Conservation (phyloP, 2,113 vertebrate genomes). For the Grallaria varia region DNA sequence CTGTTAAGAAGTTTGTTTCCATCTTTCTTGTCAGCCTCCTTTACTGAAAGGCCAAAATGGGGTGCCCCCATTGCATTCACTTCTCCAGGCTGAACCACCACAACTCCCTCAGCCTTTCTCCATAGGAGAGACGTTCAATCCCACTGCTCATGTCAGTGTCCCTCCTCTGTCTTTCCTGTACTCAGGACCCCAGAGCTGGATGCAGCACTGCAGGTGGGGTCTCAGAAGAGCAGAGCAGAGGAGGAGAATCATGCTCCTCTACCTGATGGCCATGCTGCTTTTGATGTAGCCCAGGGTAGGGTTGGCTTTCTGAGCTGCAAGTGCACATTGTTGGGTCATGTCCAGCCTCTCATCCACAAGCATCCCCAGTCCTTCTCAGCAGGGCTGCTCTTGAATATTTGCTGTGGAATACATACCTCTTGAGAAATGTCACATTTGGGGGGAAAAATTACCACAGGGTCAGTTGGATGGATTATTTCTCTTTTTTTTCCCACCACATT, state of each 20-base stretch:
- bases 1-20: not conserved
- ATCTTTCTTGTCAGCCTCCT: not conserved
- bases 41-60: not conserved
- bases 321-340: not conserved
- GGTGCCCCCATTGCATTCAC: too few species aligned
- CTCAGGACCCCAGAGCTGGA: not conserved
- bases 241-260: not conserved
- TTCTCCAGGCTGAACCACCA: not conserved
- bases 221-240: not conserved
- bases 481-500: accelerated
- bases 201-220: accelerated
- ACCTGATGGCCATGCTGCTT: accelerated
- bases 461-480: not conserved
- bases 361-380: not conserved
- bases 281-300: not conserved
- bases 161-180: not conserved
- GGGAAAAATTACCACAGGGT: not conserved
- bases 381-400: not conserved
- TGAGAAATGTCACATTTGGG: not conserved
- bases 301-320: not conserved
- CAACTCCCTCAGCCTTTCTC: not conserved
- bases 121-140: not conserved
- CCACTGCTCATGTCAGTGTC: not conserved
- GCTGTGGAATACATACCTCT: not conserved
- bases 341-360: not conserved